A percentile compares a stretch with the other conserved stretches of the same genome.
phyloP scores from a whole-genome alignment of 2,888 invertebrate genomes.

The Girardia tigrina region DNA sequence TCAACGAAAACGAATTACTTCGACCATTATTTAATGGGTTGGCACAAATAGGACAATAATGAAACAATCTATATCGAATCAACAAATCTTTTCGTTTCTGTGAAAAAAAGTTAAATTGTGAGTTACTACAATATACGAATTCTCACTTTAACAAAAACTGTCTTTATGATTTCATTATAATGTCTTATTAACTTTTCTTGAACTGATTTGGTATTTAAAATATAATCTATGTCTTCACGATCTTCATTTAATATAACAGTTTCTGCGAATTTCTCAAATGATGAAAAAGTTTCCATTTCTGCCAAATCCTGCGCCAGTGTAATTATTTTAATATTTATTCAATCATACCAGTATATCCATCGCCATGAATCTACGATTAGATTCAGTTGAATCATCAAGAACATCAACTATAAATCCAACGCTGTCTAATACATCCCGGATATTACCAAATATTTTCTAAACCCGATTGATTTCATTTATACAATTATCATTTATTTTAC shows the following conservation, averaged over 20 bases:
- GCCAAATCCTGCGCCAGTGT: not conserved
- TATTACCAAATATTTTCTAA: not conserved
- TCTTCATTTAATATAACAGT: not conserved
- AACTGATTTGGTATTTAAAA: not conserved
- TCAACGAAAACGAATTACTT: not conserved
- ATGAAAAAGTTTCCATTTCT: not conserved
- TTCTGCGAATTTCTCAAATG: slow-evolving; percentile 9
- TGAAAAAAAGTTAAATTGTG: not conserved
- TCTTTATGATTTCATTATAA: slow-evolving; percentile 10
- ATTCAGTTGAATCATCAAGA: slow-evolving; percentile 11
- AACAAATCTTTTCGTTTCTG: not conserved
- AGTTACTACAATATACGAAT: not conserved
- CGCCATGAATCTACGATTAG: not conserved
- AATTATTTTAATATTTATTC: not conserved
- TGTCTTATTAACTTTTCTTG: not conserved
- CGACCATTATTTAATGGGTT: not conserved
- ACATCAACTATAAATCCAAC: not conserved
- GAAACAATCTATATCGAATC: not conserved
- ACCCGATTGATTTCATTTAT: no score
- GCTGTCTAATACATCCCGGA: not conserved
- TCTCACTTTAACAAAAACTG: slow-evolving; percentile 8
- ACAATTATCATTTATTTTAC: no score
- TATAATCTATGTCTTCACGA: not conserved
- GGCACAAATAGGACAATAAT: not conserved
- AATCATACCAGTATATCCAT: not conserved